Percentiles rank a stretch among this genome's conserved stretches.
These are phyloP conservation scores for Sebastes iracundus DNA, from an alignment of 2,797 vertebrate genomes.

Conservation along the genomic window DNA sequence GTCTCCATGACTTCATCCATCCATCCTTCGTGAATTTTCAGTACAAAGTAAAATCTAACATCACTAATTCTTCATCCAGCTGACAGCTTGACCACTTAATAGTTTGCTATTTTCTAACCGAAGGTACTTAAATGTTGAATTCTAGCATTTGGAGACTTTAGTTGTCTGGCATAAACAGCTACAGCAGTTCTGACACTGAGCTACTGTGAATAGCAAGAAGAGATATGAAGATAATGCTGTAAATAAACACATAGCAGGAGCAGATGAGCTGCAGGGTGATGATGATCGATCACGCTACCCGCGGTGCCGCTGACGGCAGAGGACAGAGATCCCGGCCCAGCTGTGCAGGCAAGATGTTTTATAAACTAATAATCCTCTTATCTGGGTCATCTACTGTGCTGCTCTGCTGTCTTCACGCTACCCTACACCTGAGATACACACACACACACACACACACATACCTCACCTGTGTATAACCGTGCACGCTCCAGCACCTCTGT, in stretches of 20 bases:
- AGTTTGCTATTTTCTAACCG: not conserved
- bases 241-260: not conserved
- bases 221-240: not conserved
- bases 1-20: too few species aligned
- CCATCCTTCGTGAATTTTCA: too few species aligned
- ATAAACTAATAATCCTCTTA: conserved; percentile 81
- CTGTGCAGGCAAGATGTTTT: conserved; percentile 77
- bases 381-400: conserved; percentile 68
- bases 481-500: conserved; percentile 62
- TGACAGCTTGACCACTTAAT: not conserved
- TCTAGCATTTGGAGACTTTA: not conserved
- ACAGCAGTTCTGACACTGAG: not conserved
- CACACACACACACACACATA: conserved; percentile 27
- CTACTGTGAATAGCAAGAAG: not conserved
- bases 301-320: conserved; percentile 23
- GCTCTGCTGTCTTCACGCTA: conserved; percentile 64
- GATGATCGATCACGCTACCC: conserved; percentile 58
- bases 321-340: conserved; percentile 55
- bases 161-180: not conserved
- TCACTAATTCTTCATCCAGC: not conserved
- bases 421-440: conserved; percentile 64
- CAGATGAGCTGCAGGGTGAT: not conserved
- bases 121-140: too few species aligned
- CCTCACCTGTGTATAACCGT: conserved; percentile 55
- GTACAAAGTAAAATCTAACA: too few species aligned